Percentiles rank a stretch among this genome's conserved stretches.
Evolutionary conservation across 2,113 vertebrate genomes (phyloP).

Genomic region (Ramphastos sulfuratus): DNA sequence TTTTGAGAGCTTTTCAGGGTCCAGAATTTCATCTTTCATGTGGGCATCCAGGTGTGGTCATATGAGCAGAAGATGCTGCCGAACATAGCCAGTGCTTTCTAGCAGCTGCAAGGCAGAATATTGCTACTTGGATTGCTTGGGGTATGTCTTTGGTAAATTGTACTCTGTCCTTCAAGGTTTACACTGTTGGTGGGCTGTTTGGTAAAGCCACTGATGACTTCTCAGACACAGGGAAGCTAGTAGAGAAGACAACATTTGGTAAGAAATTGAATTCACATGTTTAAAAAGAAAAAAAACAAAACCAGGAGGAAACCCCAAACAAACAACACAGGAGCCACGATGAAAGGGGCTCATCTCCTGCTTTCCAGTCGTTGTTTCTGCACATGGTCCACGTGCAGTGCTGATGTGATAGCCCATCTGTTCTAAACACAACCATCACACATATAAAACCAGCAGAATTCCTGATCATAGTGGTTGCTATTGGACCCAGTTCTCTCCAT

Average conservation of each 20-base stretch:
- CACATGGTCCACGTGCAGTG: rapidly evolving
- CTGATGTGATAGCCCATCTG: rapidly evolving
- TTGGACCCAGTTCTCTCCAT: background rate
- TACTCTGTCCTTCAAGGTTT: constrained; percentile 76
- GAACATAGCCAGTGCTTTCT: background rate
- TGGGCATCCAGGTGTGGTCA: background rate
- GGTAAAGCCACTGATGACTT: constrained; percentile 91
- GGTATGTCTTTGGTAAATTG: background rate
- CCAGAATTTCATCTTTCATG: background rate
- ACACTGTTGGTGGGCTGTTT: constrained; percentile 86
- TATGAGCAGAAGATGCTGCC: background rate
- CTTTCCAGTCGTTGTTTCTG: background rate
- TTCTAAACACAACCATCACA: background rate
- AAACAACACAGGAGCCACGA: background rate
- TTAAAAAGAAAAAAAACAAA: background rate
- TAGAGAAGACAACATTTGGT: constrained; percentile 93
- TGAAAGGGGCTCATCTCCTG: background rate
- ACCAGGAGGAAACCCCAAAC: background rate
- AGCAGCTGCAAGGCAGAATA: background rate
- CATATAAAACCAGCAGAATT: background rate
- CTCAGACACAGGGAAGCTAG: constrained; percentile 79
- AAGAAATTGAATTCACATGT: background rate
- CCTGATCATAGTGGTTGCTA: background rate
- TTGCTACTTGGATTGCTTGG: background rate
- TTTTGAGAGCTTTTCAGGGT: background rate